Percentiles rank a stretch among this genome's conserved stretches.
Conservation (phyloP, 2,888 invertebrate species). For the Phytoseiulus persimilis region DNA sequence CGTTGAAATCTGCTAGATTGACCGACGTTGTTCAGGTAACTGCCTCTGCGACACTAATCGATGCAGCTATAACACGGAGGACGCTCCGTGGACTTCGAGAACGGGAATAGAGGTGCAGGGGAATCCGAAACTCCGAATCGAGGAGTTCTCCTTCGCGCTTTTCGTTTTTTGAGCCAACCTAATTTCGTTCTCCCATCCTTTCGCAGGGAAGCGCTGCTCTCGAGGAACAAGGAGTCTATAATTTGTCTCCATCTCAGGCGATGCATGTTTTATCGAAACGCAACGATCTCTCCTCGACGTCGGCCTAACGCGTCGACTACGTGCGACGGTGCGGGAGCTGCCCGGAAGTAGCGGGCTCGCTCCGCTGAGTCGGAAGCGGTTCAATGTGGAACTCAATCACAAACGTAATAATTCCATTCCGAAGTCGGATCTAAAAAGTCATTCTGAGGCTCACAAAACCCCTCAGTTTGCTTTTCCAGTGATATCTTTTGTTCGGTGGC, state of each 20-base stretch:
- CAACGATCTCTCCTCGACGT: constrained; percentile 32
- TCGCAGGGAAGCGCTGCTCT: constrained; percentile 29
- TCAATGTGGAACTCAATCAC: not conserved
- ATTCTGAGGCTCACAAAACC: not conserved
- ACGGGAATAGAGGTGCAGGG: too few relatives aligned
- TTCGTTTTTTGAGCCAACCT: not conserved
- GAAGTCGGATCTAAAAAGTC: not conserved
- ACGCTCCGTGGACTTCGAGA: too few relatives aligned
- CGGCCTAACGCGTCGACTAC: not conserved
- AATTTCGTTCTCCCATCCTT: not conserved
- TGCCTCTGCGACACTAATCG: too few relatives aligned
- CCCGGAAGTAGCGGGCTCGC: too few relatives aligned
- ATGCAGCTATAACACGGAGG: too few relatives aligned
- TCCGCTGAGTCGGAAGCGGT: not conserved
- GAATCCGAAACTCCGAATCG: too few relatives aligned
- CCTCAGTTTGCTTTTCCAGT: not conserved
- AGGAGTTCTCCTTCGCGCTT: too few relatives aligned
- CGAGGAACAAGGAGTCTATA: constrained; percentile 9
- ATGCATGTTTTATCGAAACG: constrained; percentile 34
- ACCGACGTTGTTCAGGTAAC: constrained; percentile 35
- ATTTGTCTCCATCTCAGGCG: constrained; percentile 30
- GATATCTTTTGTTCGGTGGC: not conserved
- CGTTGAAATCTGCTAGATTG: constrained; percentile 35
- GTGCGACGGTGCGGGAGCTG: not conserved
- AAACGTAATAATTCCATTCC: not conserved